phyloP scores from a whole-genome alignment of 2,797 vertebrate species.

The Lepilemur ruficaudatus region DNA sequence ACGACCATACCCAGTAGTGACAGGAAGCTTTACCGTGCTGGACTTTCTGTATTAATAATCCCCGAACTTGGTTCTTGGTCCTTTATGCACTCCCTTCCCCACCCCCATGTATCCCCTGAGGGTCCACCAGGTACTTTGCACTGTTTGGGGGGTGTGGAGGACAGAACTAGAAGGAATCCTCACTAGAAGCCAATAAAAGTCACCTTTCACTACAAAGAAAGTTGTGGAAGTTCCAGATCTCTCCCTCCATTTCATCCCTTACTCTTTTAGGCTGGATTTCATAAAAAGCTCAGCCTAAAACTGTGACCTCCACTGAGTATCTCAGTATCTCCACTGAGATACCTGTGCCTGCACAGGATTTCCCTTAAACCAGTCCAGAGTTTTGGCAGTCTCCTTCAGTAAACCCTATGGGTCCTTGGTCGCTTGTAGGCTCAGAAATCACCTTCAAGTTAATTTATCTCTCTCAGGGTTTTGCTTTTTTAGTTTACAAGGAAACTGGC shows the following conservation, averaged over 20 bases:
- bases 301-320: background rate
- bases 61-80: background rate
- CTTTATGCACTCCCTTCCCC: rapidly evolving
- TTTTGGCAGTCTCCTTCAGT: background rate
- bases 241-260: background rate
- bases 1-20: background rate
- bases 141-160: background rate
- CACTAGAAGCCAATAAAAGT: background rate
- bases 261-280: background rate
- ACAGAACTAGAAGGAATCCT: background rate
- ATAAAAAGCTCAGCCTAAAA: background rate
- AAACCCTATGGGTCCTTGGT: background rate
- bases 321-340: background rate
- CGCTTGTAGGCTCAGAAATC: background rate
- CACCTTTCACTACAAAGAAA: background rate
- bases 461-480: background rate
- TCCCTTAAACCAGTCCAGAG: background rate
- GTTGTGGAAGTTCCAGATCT: background rate
- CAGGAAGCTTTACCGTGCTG: background rate
- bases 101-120: background rate
- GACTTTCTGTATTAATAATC: background rate
- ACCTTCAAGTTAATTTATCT: constrained; percentile 12
- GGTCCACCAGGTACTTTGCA: too few relatives aligned
- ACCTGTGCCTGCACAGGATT: background rate
- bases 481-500: background rate